Conservation (phyloP, 2,888 invertebrate species). For the Melangyna quadrimaculata region DNA sequence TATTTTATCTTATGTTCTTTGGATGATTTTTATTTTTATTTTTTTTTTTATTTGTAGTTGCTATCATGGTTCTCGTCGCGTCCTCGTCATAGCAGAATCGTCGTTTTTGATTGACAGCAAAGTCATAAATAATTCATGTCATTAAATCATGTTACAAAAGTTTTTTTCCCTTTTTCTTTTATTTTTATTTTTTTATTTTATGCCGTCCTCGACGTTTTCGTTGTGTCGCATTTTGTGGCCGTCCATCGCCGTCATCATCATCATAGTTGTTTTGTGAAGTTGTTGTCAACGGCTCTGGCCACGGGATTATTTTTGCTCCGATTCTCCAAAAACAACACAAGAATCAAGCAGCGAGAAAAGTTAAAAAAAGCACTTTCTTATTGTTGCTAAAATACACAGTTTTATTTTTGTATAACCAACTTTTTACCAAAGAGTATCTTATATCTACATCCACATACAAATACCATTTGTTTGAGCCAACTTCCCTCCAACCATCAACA, state of each 20-base stretch:
- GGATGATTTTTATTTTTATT: conserved; percentile 23
- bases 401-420: conserved; percentile 52
- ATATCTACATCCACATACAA: conserved; percentile 7
- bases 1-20: conserved; percentile 59
- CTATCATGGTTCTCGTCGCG: conserved; percentile 70
- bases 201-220: conserved; percentile 55
- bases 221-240: conserved; percentile 54
- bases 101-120: conserved; percentile 82
- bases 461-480: conserved; percentile 26
- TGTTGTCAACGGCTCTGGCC: conserved; percentile 50
- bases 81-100: conserved; percentile 81
- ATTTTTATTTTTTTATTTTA: conserved; percentile 44
- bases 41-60: conserved; percentile 40
- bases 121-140: conserved; percentile 82
- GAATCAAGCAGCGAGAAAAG: conserved; percentile 19
- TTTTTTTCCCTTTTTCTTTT: conserved; percentile 74
- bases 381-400: conserved; percentile 66
- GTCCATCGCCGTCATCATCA: conserved; percentile 28
- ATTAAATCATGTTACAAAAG: conserved; percentile 82
- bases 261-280: conserved; percentile 23
- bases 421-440: not conserved
- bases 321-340: conserved; percentile 63
- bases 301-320: conserved; percentile 68
- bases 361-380: conserved; percentile 60
- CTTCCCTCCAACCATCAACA: not conserved